These are phyloP conservation scores for Corydoras maculifer DNA, from an alignment of 2,113 vertebrate species.

Conservation along the genomic window DNA sequence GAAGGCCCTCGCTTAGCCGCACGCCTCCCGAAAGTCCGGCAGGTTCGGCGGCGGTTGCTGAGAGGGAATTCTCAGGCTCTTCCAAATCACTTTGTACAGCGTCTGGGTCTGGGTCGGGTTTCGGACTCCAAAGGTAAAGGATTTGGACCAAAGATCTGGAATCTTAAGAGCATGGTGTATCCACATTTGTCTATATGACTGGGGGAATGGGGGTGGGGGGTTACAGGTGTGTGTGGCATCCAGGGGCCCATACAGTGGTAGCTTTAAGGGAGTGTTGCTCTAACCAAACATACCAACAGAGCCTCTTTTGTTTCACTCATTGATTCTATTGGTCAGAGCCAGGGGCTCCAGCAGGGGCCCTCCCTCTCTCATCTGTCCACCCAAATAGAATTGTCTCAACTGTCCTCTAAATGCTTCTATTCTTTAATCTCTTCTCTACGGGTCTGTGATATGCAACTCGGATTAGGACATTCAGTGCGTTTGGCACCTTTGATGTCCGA, in stretches of 20 bases:
- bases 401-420: conserved; percentile 20
- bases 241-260: conserved; percentile 40
- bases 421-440: not conserved
- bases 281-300: conserved; percentile 66
- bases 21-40: conserved; percentile 12
- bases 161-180: too few species aligned
- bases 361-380: conserved; percentile 18
- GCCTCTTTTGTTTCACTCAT: conserved; percentile 61
- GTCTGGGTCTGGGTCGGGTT: too few species aligned
- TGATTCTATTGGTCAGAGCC: conserved; percentile 55
- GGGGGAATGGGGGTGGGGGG: too few species aligned
- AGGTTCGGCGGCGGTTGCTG: too few species aligned
- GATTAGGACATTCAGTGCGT: not conserved
- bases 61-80: too few species aligned
- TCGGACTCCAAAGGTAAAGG: too few species aligned
- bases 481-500: not conserved
- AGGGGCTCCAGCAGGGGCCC: conserved; percentile 33
- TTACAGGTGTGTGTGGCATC: not conserved
- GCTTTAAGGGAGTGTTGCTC: conserved; percentile 45
- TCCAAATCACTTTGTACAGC: too few species aligned
- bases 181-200: too few species aligned
- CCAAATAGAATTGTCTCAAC: conserved; percentile 34
- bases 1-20: conserved; percentile 52
- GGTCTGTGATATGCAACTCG: too few species aligned
- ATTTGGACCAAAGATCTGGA: too few species aligned